Base-by-base conservation (phyloP, 2,113 vertebrate species). In the Scomber japonicus region DNA sequence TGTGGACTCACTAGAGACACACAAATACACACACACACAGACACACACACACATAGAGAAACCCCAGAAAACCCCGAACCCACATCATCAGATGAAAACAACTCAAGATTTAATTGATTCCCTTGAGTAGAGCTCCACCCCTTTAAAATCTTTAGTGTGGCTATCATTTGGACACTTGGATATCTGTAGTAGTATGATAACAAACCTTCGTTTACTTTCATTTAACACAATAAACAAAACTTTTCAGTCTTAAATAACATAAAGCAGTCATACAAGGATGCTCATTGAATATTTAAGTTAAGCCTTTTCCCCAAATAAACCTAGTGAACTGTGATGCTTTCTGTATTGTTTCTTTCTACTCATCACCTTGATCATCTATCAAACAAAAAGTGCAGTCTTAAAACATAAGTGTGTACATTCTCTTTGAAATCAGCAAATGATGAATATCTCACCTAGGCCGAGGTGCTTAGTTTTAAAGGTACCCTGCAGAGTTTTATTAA, bases 21-120 rank as follows among this genome's bases (percentile, higher is more conserved):
- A 70, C 71, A 82, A 67, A 55, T 54, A 71, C 65, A 75, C 54
- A 76, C 56, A 54, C 62, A 54, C 49, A 75, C 57, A 48, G 66
- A 63, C 44, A 56, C 45, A 71, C 30, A 73, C 71, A 82, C 75
- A 55, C 59, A 71, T 27, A 63, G 46, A 53, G 31, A 35, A 50
- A 9, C 49, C 45, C 14, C 55, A 71, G 11, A 40, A 86, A 74
- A 69, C 13, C 65, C 30, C 27, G 49, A 69, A 5, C 65, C 40
- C 10, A 5, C 50, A 62, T 65, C 61, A 51, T 78, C 62, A 72
- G 12, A 72, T 73, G 45, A 77, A 64, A 81, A 61, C 79, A 76
- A 57, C 48, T 75, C 31, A 24, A 83, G 40, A 68, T 81, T 67
- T 78, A 78, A 84, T 86, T 75, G 83, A 84, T 72, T 69, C 71